Conservation (phyloP, 2,113 vertebrate genomes). For the Petromus typicus region DNA sequence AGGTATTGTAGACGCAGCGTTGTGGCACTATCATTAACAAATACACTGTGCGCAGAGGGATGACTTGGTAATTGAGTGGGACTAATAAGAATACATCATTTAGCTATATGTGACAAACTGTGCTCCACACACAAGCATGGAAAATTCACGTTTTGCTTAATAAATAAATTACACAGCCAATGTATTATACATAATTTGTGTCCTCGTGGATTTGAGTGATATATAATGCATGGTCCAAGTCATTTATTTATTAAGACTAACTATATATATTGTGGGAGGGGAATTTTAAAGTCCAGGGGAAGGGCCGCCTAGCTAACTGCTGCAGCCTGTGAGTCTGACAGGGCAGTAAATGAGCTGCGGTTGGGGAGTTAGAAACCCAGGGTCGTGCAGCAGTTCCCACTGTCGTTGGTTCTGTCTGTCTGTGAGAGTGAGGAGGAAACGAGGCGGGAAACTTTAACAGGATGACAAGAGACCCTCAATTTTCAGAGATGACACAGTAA, state of each 20-base stretch:
- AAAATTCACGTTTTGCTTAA: constrained; percentile 97
- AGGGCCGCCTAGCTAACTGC: constrained; percentile 79
- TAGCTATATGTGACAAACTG: constrained; percentile 91
- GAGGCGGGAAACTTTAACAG: not conserved
- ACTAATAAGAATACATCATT: constrained; percentile 94
- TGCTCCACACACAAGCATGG: constrained; percentile 90
- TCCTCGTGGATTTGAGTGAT: constrained; percentile 95
- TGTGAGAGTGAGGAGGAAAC: constrained; percentile 60
- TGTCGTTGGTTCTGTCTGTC: constrained; percentile 62
- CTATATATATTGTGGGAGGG: constrained; percentile 88
- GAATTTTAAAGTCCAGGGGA: constrained; percentile 84
- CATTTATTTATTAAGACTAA: constrained; percentile 98
- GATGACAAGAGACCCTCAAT: not conserved
- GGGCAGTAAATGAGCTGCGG: constrained; percentile 81
- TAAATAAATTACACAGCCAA: constrained; percentile 97
- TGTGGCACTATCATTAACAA: constrained; percentile 91
- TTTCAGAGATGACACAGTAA: constrained; percentile 52
- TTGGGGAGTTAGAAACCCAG: constrained; percentile 75
- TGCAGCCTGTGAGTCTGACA: constrained; percentile 75
- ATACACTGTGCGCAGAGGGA: constrained; percentile 89
- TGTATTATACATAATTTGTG: constrained; percentile 97
- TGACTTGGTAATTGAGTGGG: constrained; percentile 93
- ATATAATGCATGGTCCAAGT: constrained; percentile 96
- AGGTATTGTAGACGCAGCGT: constrained; percentile 89
- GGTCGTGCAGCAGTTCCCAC: constrained; percentile 53